phyloP scores from a whole-genome alignment of 2,888 invertebrate species.

The Drosophila mayaguana region DNA sequence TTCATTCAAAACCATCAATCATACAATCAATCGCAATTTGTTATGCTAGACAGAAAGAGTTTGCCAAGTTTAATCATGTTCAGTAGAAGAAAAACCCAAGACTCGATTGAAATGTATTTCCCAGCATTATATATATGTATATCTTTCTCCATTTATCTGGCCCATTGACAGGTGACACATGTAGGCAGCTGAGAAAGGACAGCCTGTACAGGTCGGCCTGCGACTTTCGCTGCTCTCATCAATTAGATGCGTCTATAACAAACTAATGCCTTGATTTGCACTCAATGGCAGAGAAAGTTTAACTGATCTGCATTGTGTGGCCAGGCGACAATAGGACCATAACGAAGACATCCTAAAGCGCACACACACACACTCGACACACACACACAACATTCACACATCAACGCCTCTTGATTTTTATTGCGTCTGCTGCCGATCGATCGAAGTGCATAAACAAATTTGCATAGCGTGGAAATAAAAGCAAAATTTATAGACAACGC shows the following conservation, averaged over 20 bases:
- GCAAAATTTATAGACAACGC: constrained; percentile 67
- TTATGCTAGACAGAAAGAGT: too few relatives aligned
- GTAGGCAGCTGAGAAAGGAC: constrained; percentile 6
- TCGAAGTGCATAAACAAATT: constrained; percentile 58
- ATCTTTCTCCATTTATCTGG: neutral
- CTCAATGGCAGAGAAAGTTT: constrained; percentile 50
- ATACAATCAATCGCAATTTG: too few relatives aligned
- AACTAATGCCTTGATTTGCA: constrained; percentile 11
- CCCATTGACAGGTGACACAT: neutral
- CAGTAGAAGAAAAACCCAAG: neutral
- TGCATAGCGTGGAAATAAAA: constrained; percentile 54
- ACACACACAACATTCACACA: constrained; percentile 41
- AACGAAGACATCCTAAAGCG: constrained; percentile 41
- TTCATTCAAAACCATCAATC: too few relatives aligned
- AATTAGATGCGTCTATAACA: constrained; percentile 35
- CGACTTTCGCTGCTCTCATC: constrained; percentile 31
- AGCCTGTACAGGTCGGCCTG: neutral
- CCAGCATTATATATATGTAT: neutral
- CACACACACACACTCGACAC: constrained; percentile 7
- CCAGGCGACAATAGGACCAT: constrained; percentile 43
- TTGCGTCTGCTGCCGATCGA: constrained; percentile 13
- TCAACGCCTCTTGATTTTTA: constrained; percentile 47
- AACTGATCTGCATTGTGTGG: constrained; percentile 30
- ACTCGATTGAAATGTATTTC: neutral
- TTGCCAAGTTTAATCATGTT: neutral